A percentile compares a stretch with the other conserved stretches of the same genome.
Conservation (phyloP, 1,140 invertebrate species). For the Protaetia brevitarsis region DNA sequence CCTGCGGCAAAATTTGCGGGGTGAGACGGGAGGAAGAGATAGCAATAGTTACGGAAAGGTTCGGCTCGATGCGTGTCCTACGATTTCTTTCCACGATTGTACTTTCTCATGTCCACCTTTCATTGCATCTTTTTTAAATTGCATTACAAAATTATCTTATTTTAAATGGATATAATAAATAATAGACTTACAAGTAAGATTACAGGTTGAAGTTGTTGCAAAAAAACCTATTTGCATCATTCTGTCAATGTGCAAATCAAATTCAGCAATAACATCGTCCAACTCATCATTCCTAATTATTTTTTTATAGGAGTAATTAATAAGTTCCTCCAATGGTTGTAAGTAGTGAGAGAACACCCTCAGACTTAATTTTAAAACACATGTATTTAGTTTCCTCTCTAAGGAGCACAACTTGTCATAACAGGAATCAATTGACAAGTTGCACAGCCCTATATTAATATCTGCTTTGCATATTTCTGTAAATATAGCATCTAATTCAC, state of each 20-base stretch:
- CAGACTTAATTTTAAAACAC: slow-evolving; percentile 39
- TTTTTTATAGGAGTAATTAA: slow-evolving; percentile 33
- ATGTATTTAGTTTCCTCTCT: slow-evolving; percentile 41
- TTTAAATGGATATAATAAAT: not conserved
- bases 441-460: slow-evolving; percentile 34
- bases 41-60: no score
- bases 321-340: slow-evolving; percentile 33
- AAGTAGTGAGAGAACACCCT: slow-evolving; percentile 38
- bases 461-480: slow-evolving; percentile 32
- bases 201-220: slow-evolving; percentile 54
- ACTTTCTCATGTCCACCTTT: no score
- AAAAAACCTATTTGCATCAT: slow-evolving; percentile 64
- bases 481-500: slow-evolving; percentile 30
- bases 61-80: no score
- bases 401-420: slow-evolving; percentile 40
- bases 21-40: no score
- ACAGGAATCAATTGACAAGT: slow-evolving; percentile 36
- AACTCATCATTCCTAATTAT: slow-evolving; percentile 26
- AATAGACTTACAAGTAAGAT: not conserved
- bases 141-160: not conserved
- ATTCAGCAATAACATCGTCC: slow-evolving; percentile 53
- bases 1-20: no score
- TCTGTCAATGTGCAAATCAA: slow-evolving; percentile 64
- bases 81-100: no score
- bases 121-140: no score